Conservation (phyloP, 2,797 vertebrate genomes). For the Pogoniulus pusillus region DNA sequence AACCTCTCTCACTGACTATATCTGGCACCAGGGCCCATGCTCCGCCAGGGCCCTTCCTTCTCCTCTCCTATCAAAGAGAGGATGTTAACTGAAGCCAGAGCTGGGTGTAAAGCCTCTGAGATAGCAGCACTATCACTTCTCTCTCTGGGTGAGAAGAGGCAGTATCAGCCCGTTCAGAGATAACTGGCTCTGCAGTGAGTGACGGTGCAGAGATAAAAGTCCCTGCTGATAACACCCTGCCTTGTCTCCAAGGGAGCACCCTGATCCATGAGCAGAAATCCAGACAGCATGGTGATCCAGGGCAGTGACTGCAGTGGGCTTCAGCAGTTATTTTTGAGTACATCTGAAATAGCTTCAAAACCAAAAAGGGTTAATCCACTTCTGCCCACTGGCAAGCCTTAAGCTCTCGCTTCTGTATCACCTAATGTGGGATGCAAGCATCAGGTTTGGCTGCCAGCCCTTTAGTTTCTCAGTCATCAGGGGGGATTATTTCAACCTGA, state of each 20-base stretch:
- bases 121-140: not conserved
- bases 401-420: not conserved
- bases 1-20: not conserved
- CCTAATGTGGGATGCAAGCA: not conserved
- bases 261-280: not conserved
- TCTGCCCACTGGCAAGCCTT: not conserved
- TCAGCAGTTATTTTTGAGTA: conserved; percentile 32
- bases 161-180: not conserved
- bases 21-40: not conserved
- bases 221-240: not conserved
- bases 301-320: not conserved
- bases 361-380: not conserved
- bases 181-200: conserved; percentile 27
- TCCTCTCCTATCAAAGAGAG: not conserved
- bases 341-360: not conserved
- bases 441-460: not conserved
- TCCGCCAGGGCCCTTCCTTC: not conserved
- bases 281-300: not conserved
- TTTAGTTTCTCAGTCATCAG: not conserved
- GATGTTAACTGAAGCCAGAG: conserved; percentile 25
- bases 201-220: not conserved
- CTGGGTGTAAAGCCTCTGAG: conserved; percentile 11
- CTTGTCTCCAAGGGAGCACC: not conserved
- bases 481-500: not conserved
- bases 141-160: conserved; percentile 11